Percentiles rank a stretch among this genome's conserved stretches.
phyloP scores from a whole-genome alignment of 2,113 vertebrate genomes.

The Thomomys bottae region DNA sequence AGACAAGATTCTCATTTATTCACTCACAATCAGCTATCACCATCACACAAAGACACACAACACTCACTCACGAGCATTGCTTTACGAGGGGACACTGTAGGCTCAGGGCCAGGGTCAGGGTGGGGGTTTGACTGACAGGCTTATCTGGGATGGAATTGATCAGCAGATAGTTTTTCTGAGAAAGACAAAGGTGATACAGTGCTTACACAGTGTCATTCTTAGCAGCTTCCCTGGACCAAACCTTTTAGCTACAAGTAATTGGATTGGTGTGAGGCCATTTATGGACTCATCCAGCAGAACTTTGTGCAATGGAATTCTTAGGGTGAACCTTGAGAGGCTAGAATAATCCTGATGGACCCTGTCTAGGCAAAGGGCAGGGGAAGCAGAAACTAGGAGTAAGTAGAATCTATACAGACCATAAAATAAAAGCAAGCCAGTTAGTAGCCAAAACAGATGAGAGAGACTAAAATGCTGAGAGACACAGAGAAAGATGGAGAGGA shows the following conservation, averaged over 20 bases:
- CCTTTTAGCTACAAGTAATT: neutral
- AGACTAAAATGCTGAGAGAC: neutral
- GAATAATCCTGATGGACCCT: neutral
- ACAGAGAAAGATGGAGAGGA: neutral
- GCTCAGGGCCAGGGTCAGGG: neutral
- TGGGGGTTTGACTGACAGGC: constrained; percentile 9
- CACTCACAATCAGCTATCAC: neutral
- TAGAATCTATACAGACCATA: neutral
- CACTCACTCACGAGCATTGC: accelerated
- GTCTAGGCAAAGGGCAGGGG: neutral
- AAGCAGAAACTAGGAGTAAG: neutral
- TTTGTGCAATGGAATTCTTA: neutral
- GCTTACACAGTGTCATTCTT: neutral
- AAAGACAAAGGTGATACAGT: constrained; percentile 21
- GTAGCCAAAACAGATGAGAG: neutral
- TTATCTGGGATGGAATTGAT: constrained; percentile 22
- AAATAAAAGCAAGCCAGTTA: neutral
- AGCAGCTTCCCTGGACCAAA: neutral
- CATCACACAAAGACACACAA: neutral
- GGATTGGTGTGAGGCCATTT: too few species aligned
- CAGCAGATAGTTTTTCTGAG: neutral
- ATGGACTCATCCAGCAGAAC: neutral
- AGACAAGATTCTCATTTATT: constrained; percentile 56
- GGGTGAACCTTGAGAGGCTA: neutral
- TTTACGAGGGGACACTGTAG: neutral